Evolutionary conservation across 2,797 vertebrate species (phyloP).

Genomic region (Rousettus madagascariensis): DNA sequence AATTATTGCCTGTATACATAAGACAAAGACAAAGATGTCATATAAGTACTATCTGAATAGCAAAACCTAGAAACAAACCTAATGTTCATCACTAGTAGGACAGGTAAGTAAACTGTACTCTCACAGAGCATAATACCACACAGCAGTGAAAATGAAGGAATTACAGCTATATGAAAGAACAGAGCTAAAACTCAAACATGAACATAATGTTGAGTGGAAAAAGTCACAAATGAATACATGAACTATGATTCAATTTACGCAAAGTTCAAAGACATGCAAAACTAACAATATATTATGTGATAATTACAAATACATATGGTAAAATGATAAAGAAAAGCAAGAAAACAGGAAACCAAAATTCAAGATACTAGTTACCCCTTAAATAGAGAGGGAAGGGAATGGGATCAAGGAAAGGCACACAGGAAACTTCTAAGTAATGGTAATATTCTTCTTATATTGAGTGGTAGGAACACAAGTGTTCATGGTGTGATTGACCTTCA

Average conservation of each 20-base stretch:
- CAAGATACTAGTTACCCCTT: background rate
- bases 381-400: background rate
- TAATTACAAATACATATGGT: background rate
- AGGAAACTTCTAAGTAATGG: background rate
- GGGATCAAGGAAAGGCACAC: background rate
- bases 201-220: background rate
- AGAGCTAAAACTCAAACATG: background rate
- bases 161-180: background rate
- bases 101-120: background rate
- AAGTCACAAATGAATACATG: background rate
- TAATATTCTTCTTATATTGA: background rate
- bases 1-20: background rate
- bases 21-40: background rate
- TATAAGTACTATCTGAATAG: background rate
- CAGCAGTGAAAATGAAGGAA: background rate
- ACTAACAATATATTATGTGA: background rate
- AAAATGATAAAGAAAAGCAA: slow-evolving; percentile 29
- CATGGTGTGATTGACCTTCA: background rate
- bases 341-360: background rate
- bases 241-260: background rate
- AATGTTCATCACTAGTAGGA: background rate
- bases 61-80: background rate
- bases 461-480: no score
- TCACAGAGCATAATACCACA: background rate
- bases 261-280: slow-evolving; percentile 10